These are phyloP conservation scores for Mungos mungo DNA, from an alignment of 2,113 vertebrate species.

Conservation along the genomic window DNA sequence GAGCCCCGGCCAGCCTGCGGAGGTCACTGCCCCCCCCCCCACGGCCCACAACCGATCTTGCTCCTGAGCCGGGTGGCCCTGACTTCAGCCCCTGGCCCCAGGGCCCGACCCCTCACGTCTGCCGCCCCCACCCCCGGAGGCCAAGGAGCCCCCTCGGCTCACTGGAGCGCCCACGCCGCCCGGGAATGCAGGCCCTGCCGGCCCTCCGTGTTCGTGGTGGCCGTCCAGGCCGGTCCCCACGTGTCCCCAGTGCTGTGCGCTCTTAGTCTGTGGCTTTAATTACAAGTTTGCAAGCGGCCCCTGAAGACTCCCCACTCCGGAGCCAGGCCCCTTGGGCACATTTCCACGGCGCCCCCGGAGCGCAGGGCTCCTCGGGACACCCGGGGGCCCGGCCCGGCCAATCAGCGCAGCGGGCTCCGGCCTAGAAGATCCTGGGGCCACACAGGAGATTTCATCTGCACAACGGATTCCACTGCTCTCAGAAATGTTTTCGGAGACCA, in stretches of 20 bases:
- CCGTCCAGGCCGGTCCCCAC: rapidly evolving
- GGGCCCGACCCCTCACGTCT: not conserved
- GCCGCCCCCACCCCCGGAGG: no score
- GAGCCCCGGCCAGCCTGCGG: not conserved
- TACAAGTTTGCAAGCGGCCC: not conserved
- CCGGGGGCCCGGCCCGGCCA: not conserved
- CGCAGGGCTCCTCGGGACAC: rapidly evolving
- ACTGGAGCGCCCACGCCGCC: rapidly evolving
- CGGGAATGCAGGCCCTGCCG: not conserved
- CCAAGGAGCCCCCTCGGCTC: rapidly evolving
- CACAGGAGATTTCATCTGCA: not conserved
- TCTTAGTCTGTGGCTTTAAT: rapidly evolving
- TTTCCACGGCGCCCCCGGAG: no score
- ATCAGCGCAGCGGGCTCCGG: not conserved
- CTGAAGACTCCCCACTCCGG: rapidly evolving
- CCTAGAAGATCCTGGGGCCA: not conserved
- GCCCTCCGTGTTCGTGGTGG: rapidly evolving
- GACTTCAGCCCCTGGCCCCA: not conserved
- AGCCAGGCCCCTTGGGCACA: rapidly evolving
- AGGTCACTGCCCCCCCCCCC: no score
- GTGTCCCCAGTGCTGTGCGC: rapidly evolving
- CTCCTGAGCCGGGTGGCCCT: no score
- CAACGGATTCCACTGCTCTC: not conserved
- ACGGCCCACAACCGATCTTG: not conserved
- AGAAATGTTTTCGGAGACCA: not conserved